Base-by-base conservation (phyloP, 2,888 invertebrate genomes). In the Pristionchus maxplancki region DNA sequence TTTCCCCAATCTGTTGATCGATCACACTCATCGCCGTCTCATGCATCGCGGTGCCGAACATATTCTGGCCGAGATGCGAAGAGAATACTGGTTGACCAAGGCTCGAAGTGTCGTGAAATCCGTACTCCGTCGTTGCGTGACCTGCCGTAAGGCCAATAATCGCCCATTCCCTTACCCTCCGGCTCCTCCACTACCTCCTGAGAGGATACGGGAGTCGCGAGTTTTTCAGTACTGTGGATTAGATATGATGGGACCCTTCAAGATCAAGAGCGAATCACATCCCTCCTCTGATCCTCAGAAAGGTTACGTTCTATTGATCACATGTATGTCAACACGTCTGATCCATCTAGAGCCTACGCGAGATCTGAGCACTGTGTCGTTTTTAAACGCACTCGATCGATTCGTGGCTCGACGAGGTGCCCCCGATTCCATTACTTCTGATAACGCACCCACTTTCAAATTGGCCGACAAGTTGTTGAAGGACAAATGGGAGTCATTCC, bases 391-490 rank as follows among this genome's bases (percentile, higher is more conserved):
- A 17, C 89, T 95, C 20, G 87, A 93, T 62, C 88, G 95, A 74
- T 95, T 95, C 40, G 91, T 95, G n/a, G 91, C 93, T 2, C 89
- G 94, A 62, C 89, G 94, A 37, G 94, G 95, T 8, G 89, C 93
- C 50, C 95, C 95, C 0, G 87, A 48, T 2, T 86, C 90, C 0
- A 92, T 92, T 24, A 28, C 83, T 5, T 93, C 93, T 48, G 95
- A 95, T 87, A 95, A 95, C 88, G 95, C 95, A 0, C 93, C 93
- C 0, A 95, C 95, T 89, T 95, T 95, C 90, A 71, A 78, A 37
- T 50, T 89, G 24, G 50, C 64, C 20, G 34, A 83, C 40, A 6
- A 11, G 8, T 13, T 83, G 20, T 28, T 83, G 40, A 37, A 13
- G 40, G 81, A 81, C 8, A 37, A 40, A 44, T 81, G 44, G 40